These are phyloP conservation scores for Limulus polyphemus DNA, from an alignment of 2,888 invertebrate genomes.

Conservation along the genomic window DNA sequence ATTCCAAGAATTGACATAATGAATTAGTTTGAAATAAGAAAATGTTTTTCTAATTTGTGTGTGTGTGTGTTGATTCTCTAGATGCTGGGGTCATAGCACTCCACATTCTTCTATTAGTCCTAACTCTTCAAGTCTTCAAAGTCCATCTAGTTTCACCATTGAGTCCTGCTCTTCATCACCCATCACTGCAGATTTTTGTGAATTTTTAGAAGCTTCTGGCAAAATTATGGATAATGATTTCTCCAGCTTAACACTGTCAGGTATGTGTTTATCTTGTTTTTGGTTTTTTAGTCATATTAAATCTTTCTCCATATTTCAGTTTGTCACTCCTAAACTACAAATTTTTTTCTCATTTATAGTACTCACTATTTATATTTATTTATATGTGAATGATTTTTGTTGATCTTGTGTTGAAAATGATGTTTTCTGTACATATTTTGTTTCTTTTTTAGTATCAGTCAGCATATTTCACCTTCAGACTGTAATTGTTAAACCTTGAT, in stretches of 20 bases:
- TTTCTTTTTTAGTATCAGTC: too few relatives aligned
- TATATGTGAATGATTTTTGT: too few relatives aligned
- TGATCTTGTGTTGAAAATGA: too few relatives aligned
- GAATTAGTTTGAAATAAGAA: neutral
- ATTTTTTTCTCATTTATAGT: too few relatives aligned
- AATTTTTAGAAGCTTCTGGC: constrained; percentile 60
- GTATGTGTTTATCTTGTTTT: constrained; percentile 39
- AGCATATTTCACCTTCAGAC: too few relatives aligned
- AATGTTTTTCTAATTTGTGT: too few relatives aligned
- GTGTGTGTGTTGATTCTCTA: constrained; percentile 27
- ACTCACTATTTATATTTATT: too few relatives aligned
- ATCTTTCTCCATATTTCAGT: too few relatives aligned
- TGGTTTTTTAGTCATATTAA: too few relatives aligned
- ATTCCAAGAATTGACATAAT: neutral
- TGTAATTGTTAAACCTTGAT: too few relatives aligned
- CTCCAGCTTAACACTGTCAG: constrained; percentile 82
- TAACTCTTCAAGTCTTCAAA: constrained; percentile 63
- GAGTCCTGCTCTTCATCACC: constrained; percentile 44
- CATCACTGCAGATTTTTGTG: constrained; percentile 81
- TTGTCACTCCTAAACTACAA: too few relatives aligned
- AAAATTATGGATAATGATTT: constrained; percentile 57
- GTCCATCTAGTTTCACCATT: constrained; percentile 44
- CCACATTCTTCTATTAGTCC: constrained; percentile 74
- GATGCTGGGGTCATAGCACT: constrained; percentile 61
- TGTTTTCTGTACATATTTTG: too few relatives aligned